phyloP scores from a whole-genome alignment of 2,797 vertebrate species.

The Gouania willdenowi region DNA sequence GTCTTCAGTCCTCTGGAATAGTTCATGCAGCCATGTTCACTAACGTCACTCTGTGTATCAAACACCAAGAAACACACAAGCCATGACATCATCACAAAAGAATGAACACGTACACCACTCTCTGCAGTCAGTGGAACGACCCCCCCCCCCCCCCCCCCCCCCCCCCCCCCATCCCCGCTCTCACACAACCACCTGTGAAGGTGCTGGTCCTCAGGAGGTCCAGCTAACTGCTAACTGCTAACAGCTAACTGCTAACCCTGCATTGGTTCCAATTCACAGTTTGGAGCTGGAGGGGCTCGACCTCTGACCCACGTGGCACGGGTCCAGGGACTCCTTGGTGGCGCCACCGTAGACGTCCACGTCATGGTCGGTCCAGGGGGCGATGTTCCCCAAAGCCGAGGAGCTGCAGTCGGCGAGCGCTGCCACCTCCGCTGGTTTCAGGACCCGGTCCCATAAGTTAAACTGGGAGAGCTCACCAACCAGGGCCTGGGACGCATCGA shows the following conservation, averaged over 20 bases:
- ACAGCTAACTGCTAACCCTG: too few species aligned
- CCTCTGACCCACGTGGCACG: conserved; percentile 75
- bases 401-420: conserved; percentile 87
- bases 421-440: conserved; percentile 83
- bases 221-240: too few species aligned
- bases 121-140: conserved; percentile 3
- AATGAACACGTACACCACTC: conserved; percentile 40
- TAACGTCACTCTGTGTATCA: conserved; percentile 24
- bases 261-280: too few species aligned
- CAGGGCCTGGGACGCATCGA: conserved; percentile 94
- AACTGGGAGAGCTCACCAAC: conserved; percentile 94
- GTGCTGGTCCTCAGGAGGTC: too few species aligned
- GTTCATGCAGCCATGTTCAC: conserved; percentile 16
- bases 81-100: conserved; percentile 50
- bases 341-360: conserved; percentile 92
- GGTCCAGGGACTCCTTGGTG: conserved; percentile 79
- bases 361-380: conserved; percentile 89
- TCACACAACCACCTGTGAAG: too few species aligned
- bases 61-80: conserved; percentile 47
- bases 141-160: too few species aligned
- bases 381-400: conserved; percentile 82
- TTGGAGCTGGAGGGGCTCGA: conserved; percentile 50
- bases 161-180: too few species aligned
- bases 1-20: neutral
- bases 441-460: conserved; percentile 89